Percentiles rank a stretch among this genome's conserved stretches.
Conservation (phyloP, 2,113 vertebrate genomes). For the Rhagologus leucostigma region DNA sequence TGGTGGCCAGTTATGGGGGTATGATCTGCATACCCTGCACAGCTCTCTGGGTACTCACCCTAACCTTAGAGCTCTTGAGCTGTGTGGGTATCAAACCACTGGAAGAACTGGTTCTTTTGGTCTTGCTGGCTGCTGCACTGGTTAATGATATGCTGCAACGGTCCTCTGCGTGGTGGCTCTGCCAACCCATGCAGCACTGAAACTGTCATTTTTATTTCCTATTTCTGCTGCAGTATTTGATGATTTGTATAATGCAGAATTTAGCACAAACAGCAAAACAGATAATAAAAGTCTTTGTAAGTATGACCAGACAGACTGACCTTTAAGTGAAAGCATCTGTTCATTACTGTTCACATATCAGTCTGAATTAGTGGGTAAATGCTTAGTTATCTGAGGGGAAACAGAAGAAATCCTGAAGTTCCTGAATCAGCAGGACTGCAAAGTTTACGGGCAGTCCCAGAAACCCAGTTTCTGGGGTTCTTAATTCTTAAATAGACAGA, state of each 20-base stretch:
- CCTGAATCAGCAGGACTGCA: background rate
- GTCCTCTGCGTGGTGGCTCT: rapidly evolving
- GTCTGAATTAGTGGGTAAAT: background rate
- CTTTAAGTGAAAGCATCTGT: background rate
- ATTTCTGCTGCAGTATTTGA: background rate
- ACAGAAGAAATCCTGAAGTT: background rate
- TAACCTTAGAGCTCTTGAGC: too few species aligned
- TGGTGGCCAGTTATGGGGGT: too few species aligned
- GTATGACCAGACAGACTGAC: background rate
- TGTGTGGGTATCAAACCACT: too few species aligned
- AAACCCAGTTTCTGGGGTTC: background rate
- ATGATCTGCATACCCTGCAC: too few species aligned
- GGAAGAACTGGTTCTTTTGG: too few species aligned
- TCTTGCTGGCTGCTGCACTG: too few species aligned
- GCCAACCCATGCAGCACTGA: background rate
- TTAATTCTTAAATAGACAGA: background rate
- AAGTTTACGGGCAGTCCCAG: background rate
- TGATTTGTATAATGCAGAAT: background rate
- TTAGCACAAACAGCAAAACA: background rate
- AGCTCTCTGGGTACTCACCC: too few species aligned
- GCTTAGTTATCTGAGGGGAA: background rate
- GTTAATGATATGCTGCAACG: too few species aligned
- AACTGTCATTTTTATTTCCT: background rate
- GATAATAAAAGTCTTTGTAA: background rate
- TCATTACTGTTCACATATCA: background rate